Evolutionary conservation across 2,113 vertebrate genomes (phyloP).

Genomic region (Equus quagga): DNA sequence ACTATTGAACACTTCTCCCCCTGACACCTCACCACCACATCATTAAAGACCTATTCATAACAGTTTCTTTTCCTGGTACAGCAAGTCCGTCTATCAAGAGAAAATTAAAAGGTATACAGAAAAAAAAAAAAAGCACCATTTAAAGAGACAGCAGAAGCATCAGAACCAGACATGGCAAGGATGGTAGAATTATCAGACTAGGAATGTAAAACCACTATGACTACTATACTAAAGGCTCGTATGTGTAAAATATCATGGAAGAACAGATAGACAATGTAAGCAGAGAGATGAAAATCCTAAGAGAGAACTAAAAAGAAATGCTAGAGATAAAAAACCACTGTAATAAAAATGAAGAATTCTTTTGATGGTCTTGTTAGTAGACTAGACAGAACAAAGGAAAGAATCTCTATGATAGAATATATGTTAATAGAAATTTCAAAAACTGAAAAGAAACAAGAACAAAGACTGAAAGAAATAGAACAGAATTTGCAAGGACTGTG

Average conservation of each 20-base stretch:
- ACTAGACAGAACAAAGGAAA: not conserved
- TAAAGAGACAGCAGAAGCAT: not conserved
- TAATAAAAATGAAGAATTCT: not conserved
- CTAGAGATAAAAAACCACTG: not conserved
- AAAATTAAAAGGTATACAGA: not conserved
- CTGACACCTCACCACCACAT: rapidly evolving
- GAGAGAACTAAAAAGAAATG: not conserved
- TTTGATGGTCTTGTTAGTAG: not conserved
- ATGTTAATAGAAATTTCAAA: not conserved
- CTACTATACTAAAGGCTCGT: not conserved
- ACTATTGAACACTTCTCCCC: not conserved
- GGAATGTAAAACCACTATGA: not conserved
- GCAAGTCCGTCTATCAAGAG: not conserved
- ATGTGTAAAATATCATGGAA: not conserved
- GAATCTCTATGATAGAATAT: not conserved
- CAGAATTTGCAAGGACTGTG: not conserved
- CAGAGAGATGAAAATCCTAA: not conserved
- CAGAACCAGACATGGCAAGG: not conserved
- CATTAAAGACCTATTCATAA: not conserved
- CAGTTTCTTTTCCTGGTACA: not conserved
- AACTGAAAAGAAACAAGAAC: not conserved
- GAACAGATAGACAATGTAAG: not conserved
- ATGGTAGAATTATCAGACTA: not conserved
- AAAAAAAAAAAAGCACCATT: not conserved
- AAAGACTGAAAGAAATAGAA: not conserved